A percentile compares a stretch with the other conserved stretches of the same genome.
phyloP scores from a whole-genome alignment of 2,797 vertebrate species.

The Aulostomus chinensis region DNA sequence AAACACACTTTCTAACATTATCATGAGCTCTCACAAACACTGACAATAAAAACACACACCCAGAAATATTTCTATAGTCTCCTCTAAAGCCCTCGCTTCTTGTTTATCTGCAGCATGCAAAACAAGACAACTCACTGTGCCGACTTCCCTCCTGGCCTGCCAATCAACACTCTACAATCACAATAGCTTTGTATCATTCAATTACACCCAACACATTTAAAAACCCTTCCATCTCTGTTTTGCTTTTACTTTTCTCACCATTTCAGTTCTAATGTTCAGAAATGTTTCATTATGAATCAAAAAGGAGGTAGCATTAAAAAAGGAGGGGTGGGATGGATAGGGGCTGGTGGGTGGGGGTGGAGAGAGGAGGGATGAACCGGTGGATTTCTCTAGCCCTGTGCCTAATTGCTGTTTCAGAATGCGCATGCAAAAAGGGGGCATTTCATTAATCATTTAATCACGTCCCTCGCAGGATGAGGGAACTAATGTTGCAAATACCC shows the following conservation, averaged over 20 bases:
- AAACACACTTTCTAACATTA: constrained; percentile 27
- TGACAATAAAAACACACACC: constrained; percentile 86
- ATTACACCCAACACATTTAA: constrained; percentile 88
- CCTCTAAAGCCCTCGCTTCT: constrained; percentile 77
- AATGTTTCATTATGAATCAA: constrained; percentile 95
- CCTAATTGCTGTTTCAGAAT: constrained; percentile 99
- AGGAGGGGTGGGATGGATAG: constrained; percentile 52
- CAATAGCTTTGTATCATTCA: constrained; percentile 90
- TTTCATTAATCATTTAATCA: constrained; percentile 99
- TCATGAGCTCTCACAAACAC: constrained; percentile 65
- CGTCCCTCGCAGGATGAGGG: constrained; percentile 97
- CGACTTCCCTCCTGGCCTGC: constrained; percentile 86
- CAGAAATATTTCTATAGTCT: constrained; percentile 68
- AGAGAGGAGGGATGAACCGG: constrained; percentile 53
- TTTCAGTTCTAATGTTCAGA: constrained; percentile 90
- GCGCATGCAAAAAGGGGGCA: constrained; percentile 93
- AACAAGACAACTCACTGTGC: constrained; percentile 92
- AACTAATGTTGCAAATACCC: constrained; percentile 99
- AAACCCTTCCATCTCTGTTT: constrained; percentile 78
- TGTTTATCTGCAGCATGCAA: constrained; percentile 95
- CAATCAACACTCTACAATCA: constrained; percentile 93
- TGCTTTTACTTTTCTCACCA: constrained; percentile 86
- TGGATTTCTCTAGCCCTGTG: constrained; percentile 88
- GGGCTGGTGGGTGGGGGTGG: constrained; percentile 31
- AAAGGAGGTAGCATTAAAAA: constrained; percentile 89